Conservation (phyloP, 1,140 invertebrate species). For the Limonius californicus region DNA sequence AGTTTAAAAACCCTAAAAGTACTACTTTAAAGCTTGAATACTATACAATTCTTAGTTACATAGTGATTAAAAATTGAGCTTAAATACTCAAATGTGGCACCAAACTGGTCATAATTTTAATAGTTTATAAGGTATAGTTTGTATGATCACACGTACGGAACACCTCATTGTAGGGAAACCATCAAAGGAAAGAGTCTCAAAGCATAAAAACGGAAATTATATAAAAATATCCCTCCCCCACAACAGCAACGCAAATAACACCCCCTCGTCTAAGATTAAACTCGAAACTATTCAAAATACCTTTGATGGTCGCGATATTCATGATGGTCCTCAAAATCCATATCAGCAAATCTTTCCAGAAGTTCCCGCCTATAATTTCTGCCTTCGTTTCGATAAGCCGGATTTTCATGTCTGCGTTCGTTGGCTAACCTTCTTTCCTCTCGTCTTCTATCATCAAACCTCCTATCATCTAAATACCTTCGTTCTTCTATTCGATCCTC, state of each 20-base stretch:
- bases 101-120: constrained; percentile 44
- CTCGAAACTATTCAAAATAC: constrained; percentile 40
- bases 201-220: too few species aligned
- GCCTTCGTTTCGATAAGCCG: constrained; percentile 37
- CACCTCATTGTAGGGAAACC: constrained; percentile 40
- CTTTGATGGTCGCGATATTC: constrained; percentile 39
- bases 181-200: constrained; percentile 27
- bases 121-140: constrained; percentile 7
- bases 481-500: constrained; percentile 24
- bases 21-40: constrained; percentile 45
- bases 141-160: constrained; percentile 45
- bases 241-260: too few species aligned
- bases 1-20: constrained; percentile 39
- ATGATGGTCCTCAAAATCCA: constrained; percentile 45
- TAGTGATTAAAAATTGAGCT: constrained; percentile 48
- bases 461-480: constrained; percentile 22
- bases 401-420: constrained; percentile 24
- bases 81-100: constrained; percentile 47
- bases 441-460: constrained; percentile 1
- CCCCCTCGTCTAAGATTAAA: neutral
- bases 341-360: constrained; percentile 44
- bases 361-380: constrained; percentile 44
- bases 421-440: constrained; percentile 9
- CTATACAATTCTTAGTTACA: constrained; percentile 24
- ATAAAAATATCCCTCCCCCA: too few species aligned